These are phyloP conservation scores for Zootermopsis nevadensis DNA, from an alignment of 2,888 invertebrate species.

Conservation along the genomic window DNA sequence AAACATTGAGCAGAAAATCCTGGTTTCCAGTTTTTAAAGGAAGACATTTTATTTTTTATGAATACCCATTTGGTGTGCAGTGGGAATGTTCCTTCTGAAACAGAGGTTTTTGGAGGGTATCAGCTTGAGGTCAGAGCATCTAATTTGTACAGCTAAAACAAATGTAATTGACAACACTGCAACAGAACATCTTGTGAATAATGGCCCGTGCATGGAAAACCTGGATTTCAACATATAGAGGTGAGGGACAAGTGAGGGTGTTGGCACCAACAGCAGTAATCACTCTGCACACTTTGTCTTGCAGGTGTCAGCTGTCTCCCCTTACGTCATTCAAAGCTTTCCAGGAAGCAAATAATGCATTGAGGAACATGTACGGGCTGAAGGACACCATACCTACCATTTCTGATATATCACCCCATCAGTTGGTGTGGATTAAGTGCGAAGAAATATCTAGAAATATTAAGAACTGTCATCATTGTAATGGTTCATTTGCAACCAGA, in stretches of 20 bases:
- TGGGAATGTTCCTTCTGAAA: no score
- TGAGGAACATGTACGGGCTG: slow-evolving; percentile 13
- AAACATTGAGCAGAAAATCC: no score
- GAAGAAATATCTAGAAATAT: background rate
- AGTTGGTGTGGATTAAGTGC: background rate
- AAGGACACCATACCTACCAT: slow-evolving; percentile 15
- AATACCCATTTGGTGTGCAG: no score
- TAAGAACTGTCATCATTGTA: slow-evolving; percentile 12
- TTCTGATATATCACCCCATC: background rate
- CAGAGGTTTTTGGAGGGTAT: no score
- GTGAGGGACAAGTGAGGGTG: slow-evolving; percentile 6
- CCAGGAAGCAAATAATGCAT: slow-evolving; percentile 38
- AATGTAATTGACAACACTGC: background rate
- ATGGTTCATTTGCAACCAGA: background rate
- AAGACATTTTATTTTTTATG: no score
- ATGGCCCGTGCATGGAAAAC: background rate
- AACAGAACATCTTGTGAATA: background rate
- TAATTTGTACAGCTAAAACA: no score
- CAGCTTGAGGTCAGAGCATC: no score
- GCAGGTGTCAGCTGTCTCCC: slow-evolving; percentile 46
- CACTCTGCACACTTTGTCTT: slow-evolving; percentile 50
- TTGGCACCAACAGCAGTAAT: slow-evolving; percentile 27
- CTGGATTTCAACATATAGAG: background rate
- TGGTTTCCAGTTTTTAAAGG: no score
- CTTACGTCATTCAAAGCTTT: slow-evolving; percentile 48